These are phyloP conservation scores for Cactoblastis cactorum DNA, from an alignment of 2,888 invertebrate species.

Conservation along the genomic window DNA sequence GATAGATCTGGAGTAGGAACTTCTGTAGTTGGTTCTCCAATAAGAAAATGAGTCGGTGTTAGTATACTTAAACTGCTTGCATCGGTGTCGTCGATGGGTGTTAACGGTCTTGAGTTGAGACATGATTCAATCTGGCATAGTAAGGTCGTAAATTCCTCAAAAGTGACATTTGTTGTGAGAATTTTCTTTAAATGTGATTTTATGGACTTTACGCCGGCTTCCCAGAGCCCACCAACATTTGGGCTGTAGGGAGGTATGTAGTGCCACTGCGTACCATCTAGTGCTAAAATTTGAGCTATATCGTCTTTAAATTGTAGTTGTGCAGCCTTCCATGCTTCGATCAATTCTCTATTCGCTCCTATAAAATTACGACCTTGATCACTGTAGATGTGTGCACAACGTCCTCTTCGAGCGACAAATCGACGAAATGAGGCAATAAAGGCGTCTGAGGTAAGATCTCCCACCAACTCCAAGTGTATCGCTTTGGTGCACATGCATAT, in stretches of 20 bases:
- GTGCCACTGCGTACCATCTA: no score
- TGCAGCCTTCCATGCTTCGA: neutral
- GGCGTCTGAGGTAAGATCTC: conserved; percentile 17
- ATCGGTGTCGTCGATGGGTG: neutral
- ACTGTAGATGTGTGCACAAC: conserved; percentile 20
- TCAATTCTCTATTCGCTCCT: conserved; percentile 13
- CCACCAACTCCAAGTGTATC: conserved; percentile 19
- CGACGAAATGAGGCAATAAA: conserved; percentile 21
- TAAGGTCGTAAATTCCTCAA: neutral
- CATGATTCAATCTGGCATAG: neutral
- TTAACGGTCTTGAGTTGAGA: no score
- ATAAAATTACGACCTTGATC: conserved; percentile 22
- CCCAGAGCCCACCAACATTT: conserved; percentile 14
- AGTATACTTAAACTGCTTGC: conserved; percentile 12
- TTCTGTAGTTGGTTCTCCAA: no score
- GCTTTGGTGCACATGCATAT: conserved; percentile 21
- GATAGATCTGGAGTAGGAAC: no score
- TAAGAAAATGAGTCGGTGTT: conserved; percentile 16
- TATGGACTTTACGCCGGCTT: conserved; percentile 21
- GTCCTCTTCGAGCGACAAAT: conserved; percentile 8
- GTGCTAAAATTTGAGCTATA: neutral
- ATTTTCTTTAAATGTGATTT: conserved; percentile 20
- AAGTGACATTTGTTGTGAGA: conserved; percentile 10
- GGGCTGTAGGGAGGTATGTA: no score
- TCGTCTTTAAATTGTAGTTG: neutral